Conservation (phyloP, 2,888 invertebrate species). For the Cataglyphis cursor region DNA sequence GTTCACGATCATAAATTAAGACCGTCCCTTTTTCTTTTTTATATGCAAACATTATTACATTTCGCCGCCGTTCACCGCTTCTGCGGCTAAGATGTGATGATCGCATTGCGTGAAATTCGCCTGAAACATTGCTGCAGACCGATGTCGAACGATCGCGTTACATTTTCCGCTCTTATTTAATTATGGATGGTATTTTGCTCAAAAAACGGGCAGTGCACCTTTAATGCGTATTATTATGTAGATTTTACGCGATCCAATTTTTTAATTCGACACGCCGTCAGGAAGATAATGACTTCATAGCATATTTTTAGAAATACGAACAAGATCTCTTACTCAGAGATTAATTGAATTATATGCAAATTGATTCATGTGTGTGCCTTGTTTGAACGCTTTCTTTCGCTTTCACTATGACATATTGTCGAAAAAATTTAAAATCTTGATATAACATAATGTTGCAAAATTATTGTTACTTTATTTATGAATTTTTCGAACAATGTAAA, state of each 20-base stretch:
- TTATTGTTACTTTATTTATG: not conserved
- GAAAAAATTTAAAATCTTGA: not conserved
- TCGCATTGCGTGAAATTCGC: not conserved
- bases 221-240: slow-evolving; percentile 20
- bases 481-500: not conserved
- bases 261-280: not conserved
- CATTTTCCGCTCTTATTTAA: not conserved
- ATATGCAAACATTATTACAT: slow-evolving; percentile 34
- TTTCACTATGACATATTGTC: not conserved
- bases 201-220: not conserved
- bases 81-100: not conserved
- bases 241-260: slow-evolving; percentile 9
- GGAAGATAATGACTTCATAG: slow-evolving; percentile 26
- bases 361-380: not conserved
- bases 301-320: not conserved
- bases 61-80: not conserved
- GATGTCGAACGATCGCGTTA: slow-evolving; percentile 1
- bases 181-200: not conserved
- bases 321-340: slow-evolving; percentile 8
- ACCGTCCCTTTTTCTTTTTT: not conserved
- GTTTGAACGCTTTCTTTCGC: slow-evolving; percentile 36
- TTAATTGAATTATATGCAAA: slow-evolving; percentile 31
- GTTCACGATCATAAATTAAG: slow-evolving; percentile 54
- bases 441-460: not conserved
- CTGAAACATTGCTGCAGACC: not conserved